Percentiles rank a stretch among this genome's conserved stretches.
phyloP scores from a whole-genome alignment of 2,888 invertebrate species.

The Reticulitermes lucifugus region DNA sequence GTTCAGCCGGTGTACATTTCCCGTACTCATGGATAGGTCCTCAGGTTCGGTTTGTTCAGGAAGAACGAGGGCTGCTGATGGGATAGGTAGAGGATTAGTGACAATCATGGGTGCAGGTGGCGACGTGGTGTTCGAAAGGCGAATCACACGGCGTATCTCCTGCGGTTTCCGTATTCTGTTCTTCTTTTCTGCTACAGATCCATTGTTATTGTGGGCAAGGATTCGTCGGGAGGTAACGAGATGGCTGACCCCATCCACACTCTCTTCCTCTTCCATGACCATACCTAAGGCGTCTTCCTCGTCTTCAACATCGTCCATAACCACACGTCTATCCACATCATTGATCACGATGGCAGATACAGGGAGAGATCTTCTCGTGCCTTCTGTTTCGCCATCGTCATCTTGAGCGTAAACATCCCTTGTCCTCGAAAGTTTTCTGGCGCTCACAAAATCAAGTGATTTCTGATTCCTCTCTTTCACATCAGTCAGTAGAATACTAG shows the following conservation, averaged over 20 bases:
- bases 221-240: neutral
- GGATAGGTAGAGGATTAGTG: conserved; percentile 66
- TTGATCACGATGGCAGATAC: too few species aligned
- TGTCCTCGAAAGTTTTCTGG: neutral
- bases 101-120: conserved; percentile 56
- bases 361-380: conserved; percentile 59
- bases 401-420: neutral
- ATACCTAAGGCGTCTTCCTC: conserved; percentile 51
- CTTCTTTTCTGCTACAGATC: conserved; percentile 55
- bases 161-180: conserved; percentile 61
- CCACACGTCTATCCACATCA: too few species aligned
- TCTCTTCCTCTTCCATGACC: conserved; percentile 53
- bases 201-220: conserved; percentile 54
- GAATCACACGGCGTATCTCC: conserved; percentile 64
- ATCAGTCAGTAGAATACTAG: neutral
- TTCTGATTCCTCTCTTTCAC: neutral
- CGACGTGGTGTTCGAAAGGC: conserved; percentile 61
- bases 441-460: neutral
- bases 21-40: conserved; percentile 78
- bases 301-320: conserved; percentile 49
- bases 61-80: conserved; percentile 63
- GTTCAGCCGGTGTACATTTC: neutral
- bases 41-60: conserved; percentile 94
- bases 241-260: neutral
- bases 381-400: neutral